Conservation (phyloP, 2,113 vertebrate genomes). For the Nymphicus hollandicus region DNA sequence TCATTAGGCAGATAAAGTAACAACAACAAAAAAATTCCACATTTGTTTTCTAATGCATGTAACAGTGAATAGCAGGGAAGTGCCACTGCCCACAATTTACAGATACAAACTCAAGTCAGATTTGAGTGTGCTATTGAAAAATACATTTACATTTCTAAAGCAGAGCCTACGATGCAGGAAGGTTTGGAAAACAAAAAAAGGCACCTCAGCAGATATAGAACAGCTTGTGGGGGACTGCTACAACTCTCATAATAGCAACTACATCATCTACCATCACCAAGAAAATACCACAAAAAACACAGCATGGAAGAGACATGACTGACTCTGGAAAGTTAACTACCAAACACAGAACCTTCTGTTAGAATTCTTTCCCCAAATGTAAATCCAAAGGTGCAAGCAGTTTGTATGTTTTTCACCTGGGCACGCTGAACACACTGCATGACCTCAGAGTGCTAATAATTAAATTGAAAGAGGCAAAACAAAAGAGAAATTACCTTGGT, state of each 20-base stretch:
- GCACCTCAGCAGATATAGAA: neutral
- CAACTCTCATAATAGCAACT: neutral
- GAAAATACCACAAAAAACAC: neutral
- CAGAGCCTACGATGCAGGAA: neutral
- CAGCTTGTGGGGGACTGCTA: neutral
- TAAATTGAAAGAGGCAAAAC: neutral
- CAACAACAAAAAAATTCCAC: neutral
- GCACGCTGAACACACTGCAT: neutral
- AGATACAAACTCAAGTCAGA: neutral
- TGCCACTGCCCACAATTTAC: neutral
- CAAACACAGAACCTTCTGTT: neutral
- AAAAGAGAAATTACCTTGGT: neutral
- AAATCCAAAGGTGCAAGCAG: neutral
- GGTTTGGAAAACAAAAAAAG: neutral
- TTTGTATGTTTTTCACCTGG: neutral
- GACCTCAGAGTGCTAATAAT: neutral
- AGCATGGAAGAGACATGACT: neutral
- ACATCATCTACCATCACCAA: neutral
- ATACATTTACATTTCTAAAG: neutral
- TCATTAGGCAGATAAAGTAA: neutral
- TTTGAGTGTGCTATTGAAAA: rapidly evolving
- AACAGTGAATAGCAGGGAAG: neutral
- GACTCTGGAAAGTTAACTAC: neutral
- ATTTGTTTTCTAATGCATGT: neutral
- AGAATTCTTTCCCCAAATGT: neutral